Conservation (phyloP, 2,113 vertebrate genomes). For the Leptosomus discolor region DNA sequence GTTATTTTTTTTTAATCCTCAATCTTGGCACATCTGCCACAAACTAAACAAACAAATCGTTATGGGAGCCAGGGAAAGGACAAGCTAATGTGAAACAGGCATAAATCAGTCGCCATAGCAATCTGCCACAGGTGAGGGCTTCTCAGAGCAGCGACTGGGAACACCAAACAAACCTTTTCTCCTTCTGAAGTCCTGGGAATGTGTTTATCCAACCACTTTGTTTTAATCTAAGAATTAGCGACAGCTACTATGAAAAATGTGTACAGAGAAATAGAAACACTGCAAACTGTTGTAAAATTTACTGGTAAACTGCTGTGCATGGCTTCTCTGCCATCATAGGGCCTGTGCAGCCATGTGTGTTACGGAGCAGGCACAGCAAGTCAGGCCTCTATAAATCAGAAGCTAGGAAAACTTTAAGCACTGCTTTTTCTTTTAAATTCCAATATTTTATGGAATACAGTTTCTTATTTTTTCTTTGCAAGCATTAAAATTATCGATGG, state of each 20-base stretch:
- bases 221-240: background rate
- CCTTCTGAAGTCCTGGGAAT: background rate
- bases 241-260: background rate
- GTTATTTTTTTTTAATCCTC: background rate
- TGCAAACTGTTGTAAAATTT: background rate
- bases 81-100: conserved; percentile 28
- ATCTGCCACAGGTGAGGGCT: conserved; percentile 5
- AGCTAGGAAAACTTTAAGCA: background rate
- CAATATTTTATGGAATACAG: background rate
- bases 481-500: background rate
- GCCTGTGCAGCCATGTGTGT: background rate
- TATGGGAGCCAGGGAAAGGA: background rate
- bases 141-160: background rate
- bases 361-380: background rate
- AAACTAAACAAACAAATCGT: conserved; percentile 30
- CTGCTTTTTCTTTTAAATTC: background rate
- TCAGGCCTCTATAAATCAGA: background rate
- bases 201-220: background rate
- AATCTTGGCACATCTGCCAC: background rate
- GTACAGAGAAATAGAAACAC: background rate
- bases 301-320: background rate
- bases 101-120: background rate
- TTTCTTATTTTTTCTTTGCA: background rate
- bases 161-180: background rate
- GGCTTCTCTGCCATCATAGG: background rate